Conservation (phyloP, 2,888 invertebrate species). For the Bellardia pandia region DNA sequence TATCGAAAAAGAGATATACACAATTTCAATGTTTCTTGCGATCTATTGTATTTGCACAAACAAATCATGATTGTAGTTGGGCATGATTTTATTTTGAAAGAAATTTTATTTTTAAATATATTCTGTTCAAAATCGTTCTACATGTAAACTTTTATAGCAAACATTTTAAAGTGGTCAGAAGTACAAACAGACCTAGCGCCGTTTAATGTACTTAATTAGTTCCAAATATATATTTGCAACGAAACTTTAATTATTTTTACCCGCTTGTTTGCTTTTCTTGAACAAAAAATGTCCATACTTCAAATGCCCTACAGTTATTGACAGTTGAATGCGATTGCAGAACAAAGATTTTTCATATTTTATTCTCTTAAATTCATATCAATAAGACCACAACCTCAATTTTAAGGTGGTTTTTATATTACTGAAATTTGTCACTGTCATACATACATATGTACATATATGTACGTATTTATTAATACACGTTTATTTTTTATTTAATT, state of each 20-base stretch:
- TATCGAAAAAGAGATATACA: background rate
- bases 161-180: too few species aligned
- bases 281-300: too few species aligned
- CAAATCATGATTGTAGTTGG: background rate
- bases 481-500: constrained; percentile 40
- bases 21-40: background rate
- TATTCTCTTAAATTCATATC: background rate
- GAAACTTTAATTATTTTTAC: too few species aligned
- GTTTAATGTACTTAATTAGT: too few species aligned
- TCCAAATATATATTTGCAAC: too few species aligned
- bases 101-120: background rate
- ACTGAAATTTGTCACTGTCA: background rate
- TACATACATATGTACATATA: background rate
- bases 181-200: too few species aligned
- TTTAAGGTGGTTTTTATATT: constrained; percentile 1
- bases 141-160: too few species aligned
- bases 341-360: background rate
- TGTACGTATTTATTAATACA: constrained; percentile 6
- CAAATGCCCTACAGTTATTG: background rate
- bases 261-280: too few species aligned
- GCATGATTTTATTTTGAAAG: background rate
- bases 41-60: constrained; percentile 12
- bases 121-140: too few species aligned
- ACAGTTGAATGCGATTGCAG: background rate
- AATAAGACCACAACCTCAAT: constrained; percentile 1